phyloP scores from a whole-genome alignment of 2,888 invertebrate genomes.

The Lasius platythorax region DNA sequence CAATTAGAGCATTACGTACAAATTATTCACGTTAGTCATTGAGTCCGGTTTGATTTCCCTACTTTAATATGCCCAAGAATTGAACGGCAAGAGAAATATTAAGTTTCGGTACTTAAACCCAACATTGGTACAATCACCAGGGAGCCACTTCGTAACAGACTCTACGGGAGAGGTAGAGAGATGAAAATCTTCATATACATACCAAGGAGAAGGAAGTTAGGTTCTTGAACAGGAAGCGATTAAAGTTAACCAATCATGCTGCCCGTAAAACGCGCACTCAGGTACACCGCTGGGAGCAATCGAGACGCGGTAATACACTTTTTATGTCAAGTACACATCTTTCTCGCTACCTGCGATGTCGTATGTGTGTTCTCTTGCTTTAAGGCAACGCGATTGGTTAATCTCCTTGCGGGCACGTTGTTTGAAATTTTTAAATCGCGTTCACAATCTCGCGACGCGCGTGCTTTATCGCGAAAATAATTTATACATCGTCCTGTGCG shows the following conservation, averaged over 20 bases:
- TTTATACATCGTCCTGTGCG: constrained; percentile 8
- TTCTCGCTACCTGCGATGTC: constrained; percentile 8
- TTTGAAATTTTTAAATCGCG: constrained; percentile 39
- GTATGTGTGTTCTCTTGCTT: constrained; percentile 14
- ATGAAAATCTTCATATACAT: constrained; percentile 40
- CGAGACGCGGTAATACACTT: constrained; percentile 48
- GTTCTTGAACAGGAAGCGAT: constrained; percentile 51
- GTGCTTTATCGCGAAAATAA: constrained; percentile 19
- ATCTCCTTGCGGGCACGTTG: constrained; percentile 25
- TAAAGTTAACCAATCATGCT: constrained; percentile 52
- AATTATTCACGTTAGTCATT: background rate
- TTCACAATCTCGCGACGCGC: constrained; percentile 18
- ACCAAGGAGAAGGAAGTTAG: constrained; percentile 23
- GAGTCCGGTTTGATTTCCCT: background rate
- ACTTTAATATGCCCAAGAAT: constrained; percentile 21
- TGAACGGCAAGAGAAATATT: constrained; percentile 13
- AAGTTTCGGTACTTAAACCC: constrained; percentile 3
- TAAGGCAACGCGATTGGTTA: constrained; percentile 33
- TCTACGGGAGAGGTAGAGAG: constrained; percentile 8
- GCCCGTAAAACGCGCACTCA: constrained; percentile 37
- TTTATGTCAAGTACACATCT: constrained; percentile 45
- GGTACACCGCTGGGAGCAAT: constrained; percentile 48
- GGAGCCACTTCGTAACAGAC: constrained; percentile 22
- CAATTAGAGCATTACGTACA: background rate
- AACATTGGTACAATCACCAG: constrained; percentile 33